Conservation (phyloP, 2,113 vertebrate genomes). For the Serilophus lunatus region DNA sequence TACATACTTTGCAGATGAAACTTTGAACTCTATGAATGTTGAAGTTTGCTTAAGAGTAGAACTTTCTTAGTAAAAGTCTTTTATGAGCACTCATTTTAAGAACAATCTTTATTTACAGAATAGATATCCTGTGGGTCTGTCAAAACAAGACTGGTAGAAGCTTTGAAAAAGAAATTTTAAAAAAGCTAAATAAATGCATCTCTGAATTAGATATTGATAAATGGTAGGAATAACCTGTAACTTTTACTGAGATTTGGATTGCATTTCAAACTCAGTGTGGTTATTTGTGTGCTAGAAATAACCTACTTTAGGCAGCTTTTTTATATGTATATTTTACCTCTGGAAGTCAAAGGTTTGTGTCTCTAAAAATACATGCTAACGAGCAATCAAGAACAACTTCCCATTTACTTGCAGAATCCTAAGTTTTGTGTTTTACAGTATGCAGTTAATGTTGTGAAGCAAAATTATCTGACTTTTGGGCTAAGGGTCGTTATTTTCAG, state of each 20-base stretch:
- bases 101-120: not conserved
- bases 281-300: not conserved
- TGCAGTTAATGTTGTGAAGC: not conserved
- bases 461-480: not conserved
- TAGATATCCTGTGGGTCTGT: not conserved
- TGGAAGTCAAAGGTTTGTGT: not conserved
- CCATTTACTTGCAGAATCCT: not conserved
- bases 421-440: accelerated
- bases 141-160: not conserved
- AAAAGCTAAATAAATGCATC: not conserved
- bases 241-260: not conserved
- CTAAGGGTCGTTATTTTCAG: too few species aligned
- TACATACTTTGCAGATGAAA: not conserved
- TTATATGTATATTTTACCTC: not conserved
- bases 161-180: not conserved
- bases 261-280: not conserved
- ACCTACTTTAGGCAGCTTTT: not conserved
- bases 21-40: not conserved
- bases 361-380: not conserved
- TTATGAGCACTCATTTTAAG: not conserved
- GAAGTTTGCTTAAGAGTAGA: not conserved
- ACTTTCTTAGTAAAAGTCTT: not conserved
- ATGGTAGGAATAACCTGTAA: not conserved
- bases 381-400: not conserved
- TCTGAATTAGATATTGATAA: not conserved